Conservation (phyloP, 1,140 invertebrate species). For the Matsumurasca onukii region DNA sequence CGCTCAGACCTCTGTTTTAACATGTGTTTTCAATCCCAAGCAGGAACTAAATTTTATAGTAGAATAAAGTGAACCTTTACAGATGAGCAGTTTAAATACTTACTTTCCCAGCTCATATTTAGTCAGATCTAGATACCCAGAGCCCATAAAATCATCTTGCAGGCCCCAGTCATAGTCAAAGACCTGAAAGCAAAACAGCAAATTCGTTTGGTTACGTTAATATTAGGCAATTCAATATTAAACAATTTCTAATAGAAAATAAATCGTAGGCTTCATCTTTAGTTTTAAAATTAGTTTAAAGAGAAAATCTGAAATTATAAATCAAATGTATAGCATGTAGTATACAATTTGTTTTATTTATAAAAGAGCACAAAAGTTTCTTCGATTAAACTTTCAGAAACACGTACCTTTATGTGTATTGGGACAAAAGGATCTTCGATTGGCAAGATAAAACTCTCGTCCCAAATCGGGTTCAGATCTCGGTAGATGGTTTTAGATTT, state of each 20-base stretch:
- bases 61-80: too few relatives aligned
- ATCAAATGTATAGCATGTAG: too few relatives aligned
- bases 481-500: conserved; percentile 91
- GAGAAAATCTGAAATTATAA: too few relatives aligned
- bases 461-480: conserved; percentile 91
- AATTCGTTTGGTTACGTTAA: too few relatives aligned
- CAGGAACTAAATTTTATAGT: too few relatives aligned
- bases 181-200: conserved; percentile 61
- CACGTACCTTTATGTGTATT: conserved; percentile 78
- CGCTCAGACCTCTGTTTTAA: too few relatives aligned
- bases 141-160: conserved; percentile 97
- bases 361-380: not conserved
- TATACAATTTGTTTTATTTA: not conserved
- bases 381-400: not conserved
- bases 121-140: conserved; percentile 80
- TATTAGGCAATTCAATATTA: too few relatives aligned
- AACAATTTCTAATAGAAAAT: too few relatives aligned
- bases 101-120: conserved; percentile 78
- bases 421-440: conserved; percentile 92
- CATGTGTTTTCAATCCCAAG: too few relatives aligned
- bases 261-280: too few relatives aligned
- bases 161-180: conserved; percentile 98
- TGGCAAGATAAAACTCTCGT: conserved; percentile 93
- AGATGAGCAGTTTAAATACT: too few relatives aligned
- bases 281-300: too few relatives aligned